Base-by-base conservation (phyloP, 2,888 invertebrate genomes). In the Diachrysia chrysitis region DNA sequence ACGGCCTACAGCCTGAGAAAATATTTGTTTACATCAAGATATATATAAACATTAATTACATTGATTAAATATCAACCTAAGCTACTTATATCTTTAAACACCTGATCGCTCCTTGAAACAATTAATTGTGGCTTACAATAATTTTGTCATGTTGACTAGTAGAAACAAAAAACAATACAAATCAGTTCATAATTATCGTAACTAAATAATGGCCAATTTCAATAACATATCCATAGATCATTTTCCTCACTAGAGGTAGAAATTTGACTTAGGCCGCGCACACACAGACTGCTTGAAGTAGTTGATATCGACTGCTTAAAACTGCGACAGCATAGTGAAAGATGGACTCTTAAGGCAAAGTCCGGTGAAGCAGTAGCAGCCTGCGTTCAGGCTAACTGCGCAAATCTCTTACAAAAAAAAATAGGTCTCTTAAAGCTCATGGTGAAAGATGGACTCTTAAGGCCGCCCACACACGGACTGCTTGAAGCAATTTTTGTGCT, bases 71-170 rank as follows among this genome's bases (percentile, higher is more conserved):
- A 37, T 14, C 37, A 16, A n/a, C n/a, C n/a, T 42, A 42, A 16
- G 4, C 42, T 42, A 42, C n/a, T 4, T n/a, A 42, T 42, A 42
- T 42, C 0, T 42, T 42, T n/a, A 42, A 42, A n/a, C 5, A 16
- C n/a, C 42, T 42, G 42, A n/a, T 42, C 5, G 16, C 42, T 16
- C 16, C 42, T 42, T 42, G n/a, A 10, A 51, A 17, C n/a, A 9
- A 21, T 51, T 2, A 19, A 21, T 21, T 21, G 42, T 42, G 19
- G 19, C 19, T 19, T 51, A 51, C 19, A 51, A 51, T 19, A 51
- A 48, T 48, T 19, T 51, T 51, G 48, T 51, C 19, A 51, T 51
- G 10, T 51, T 51, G 48, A 51, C 48, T 51, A 51, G 48, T 21
- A 51, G 21, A 21, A 10, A 51, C 19, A 48, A 51, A 46, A 1